A percentile compares a stretch with the other conserved stretches of the same genome.
Conservation (phyloP, 2,888 invertebrate species). For the Candidula unifasciata region DNA sequence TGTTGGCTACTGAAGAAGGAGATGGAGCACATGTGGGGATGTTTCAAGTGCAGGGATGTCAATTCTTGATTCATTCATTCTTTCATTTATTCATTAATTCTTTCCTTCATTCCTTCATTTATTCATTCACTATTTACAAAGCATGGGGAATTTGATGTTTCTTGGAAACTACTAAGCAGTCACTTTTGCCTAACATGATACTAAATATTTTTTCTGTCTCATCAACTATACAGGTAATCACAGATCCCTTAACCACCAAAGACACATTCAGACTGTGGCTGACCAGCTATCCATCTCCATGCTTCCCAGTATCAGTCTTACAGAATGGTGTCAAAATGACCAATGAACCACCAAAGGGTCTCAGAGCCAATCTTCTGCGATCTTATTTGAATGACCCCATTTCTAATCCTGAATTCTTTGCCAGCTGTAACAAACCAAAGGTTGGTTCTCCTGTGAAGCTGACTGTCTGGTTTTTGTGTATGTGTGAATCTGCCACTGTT, state of each 20-base stretch:
- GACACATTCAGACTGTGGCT: constrained; percentile 77
- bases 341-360: constrained; percentile 77
- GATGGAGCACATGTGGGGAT: too few relatives aligned
- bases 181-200: not conserved
- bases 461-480: too few relatives aligned
- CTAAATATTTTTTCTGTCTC: not conserved
- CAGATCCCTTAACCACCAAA: constrained; percentile 70
- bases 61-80: too few relatives aligned
- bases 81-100: too few relatives aligned
- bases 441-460: constrained; percentile 54
- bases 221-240: constrained; percentile 70
- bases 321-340: constrained; percentile 78
- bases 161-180: not conserved
- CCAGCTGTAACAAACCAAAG: constrained; percentile 80
- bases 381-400: constrained; percentile 79
- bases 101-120: too few relatives aligned
- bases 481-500: too few relatives aligned
- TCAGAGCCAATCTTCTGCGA: constrained; percentile 77
- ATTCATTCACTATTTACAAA: too few relatives aligned
- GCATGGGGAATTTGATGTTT: not conserved
- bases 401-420: constrained; percentile 85
- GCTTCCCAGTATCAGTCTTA: constrained; percentile 77
- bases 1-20: too few relatives aligned
- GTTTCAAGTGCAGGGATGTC: too few relatives aligned
- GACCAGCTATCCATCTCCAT: constrained; percentile 77